Evolutionary conservation across 2,888 invertebrate species (phyloP), one percentile per base, ranked within the genome.

Genomic region (Heliconius aoede): DNA sequence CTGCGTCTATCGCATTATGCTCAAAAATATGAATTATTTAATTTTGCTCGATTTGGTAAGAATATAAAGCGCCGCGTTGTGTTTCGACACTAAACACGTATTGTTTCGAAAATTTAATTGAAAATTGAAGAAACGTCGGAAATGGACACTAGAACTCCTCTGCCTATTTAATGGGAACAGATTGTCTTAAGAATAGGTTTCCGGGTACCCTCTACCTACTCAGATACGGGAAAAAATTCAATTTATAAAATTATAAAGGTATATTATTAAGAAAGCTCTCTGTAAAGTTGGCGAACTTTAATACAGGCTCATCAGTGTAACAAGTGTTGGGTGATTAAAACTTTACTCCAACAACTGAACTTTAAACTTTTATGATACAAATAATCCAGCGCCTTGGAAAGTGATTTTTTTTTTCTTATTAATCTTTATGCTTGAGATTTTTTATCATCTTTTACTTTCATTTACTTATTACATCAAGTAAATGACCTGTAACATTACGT

Each of bases 331-430:
- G 69, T 69, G 69, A 69, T 69, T 69, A 69, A 69, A 69, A 69
- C 51, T 69, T 69, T 51, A 11, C 51, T 28, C 1, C 30, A 69
- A 69, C 69, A 69, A 69, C 55, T 69, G 30, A 55, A 69, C 40
- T 72, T 72, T 72, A 46, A 72, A 61, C 72, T 72, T 69, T 69
- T 64, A 73, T 65, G 64, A 65, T 65, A 73, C 51, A 69, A 69
- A 69, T 69, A 69, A 69, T 32, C 55, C 36, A 65, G 64, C 55
- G 32, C 55, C 64, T 73, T 73, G 55, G 55, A 69, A 73, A 51
- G 51, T 65, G 32, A 64, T n/a, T n/a, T n/a, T n/a, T n/a, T 73
- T 64, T 55, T 61, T 72, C n/a, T 72, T 61, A 28, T 24, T 46
- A 28, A 21, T 36, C 24, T 36, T 58, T 72, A 60, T 32, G 55